These are phyloP conservation scores for Acanthurus lineatus DNA, from an alignment of 2,797 vertebrate species.

Conservation along the genomic window DNA sequence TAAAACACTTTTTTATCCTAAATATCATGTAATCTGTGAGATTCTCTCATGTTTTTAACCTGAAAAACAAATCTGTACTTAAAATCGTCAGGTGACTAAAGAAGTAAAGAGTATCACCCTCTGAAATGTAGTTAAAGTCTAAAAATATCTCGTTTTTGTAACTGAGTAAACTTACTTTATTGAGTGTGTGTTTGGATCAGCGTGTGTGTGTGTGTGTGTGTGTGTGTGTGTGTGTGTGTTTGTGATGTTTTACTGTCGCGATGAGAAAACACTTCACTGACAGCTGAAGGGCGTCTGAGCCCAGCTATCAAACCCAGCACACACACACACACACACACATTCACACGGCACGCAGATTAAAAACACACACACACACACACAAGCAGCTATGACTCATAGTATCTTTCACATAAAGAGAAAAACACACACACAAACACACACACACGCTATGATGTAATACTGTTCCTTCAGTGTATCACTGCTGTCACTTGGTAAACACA, in stretches of 20 bases:
- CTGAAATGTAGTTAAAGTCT: too few relatives aligned
- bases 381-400: not conserved
- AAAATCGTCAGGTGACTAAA: too few relatives aligned
- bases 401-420: conserved; percentile 11
- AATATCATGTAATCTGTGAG: too few relatives aligned
- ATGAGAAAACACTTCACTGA: conserved; percentile 28
- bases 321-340: conserved; percentile 11
- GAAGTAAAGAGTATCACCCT: too few relatives aligned
- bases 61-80: too few relatives aligned
- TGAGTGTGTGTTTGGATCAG: not conserved
- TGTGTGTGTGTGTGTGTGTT: not conserved
- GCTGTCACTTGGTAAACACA: conserved; percentile 12
- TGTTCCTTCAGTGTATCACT: conserved; percentile 11
- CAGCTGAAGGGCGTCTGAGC: conserved; percentile 41
- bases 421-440: conserved; percentile 14
- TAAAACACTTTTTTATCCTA: too few relatives aligned
- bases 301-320: not conserved
- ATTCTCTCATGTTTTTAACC: too few relatives aligned
- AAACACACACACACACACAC: not conserved
- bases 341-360: not conserved
- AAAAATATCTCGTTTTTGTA: too few relatives aligned
- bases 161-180: too few relatives aligned
- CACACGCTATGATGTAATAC: conserved; percentile 29
- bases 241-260: conserved; percentile 20
- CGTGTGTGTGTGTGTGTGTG: conserved; percentile 5